Base-by-base conservation (phyloP, 2,113 vertebrate species). In the Oreochromis niloticus region DNA sequence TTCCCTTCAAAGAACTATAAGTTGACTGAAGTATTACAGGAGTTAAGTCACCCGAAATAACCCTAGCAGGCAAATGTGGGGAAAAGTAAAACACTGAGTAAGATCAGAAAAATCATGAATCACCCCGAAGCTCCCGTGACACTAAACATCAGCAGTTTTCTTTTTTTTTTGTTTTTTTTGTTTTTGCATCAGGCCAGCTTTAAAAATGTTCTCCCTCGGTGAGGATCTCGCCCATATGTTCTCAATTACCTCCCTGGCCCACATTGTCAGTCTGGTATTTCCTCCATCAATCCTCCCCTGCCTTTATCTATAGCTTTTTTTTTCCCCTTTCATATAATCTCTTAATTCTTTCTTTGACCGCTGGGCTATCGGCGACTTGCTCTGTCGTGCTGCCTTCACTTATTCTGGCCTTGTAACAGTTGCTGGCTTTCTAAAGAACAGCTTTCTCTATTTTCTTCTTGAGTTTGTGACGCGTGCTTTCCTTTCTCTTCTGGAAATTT, bases 221-320 rank as follows among this genome's bases (percentile, higher is more conserved):
- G 88, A 27, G 79, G 88, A 94, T 94, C 91, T 92, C 84, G 92
- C 92, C 93, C 96, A 96, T 94, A 95, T 97, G 96, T 96, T 97
- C 88, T 95, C 95, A 95, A 96, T 97, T 97, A 96, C 91, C 87
- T 96, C 94, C 89, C 90, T 92, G 94, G 94, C 89, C 95, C 92
- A 94, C 95, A 96, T 96, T 96, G 95, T 96, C 95, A 95, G 91
- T 94, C 92, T 96, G 96, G 96, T 96, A 97, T 97, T 96, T 96
- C 96, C 96, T 96, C 92, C 88, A 91, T 84, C 92, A 85, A 88
- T 87, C 88, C 87, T 85, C 87, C 83, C 46, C 80, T 85, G 52
- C 24, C 57, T 90, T 56, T 75, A 71, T 90, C 84, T 79, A 79
- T 91, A 85, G 83, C 75, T 79, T 81, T 63, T 80, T 80, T 78